Evolutionary conservation across 1,140 invertebrate species (phyloP).

Genomic region (Zaprionus taronus): DNA sequence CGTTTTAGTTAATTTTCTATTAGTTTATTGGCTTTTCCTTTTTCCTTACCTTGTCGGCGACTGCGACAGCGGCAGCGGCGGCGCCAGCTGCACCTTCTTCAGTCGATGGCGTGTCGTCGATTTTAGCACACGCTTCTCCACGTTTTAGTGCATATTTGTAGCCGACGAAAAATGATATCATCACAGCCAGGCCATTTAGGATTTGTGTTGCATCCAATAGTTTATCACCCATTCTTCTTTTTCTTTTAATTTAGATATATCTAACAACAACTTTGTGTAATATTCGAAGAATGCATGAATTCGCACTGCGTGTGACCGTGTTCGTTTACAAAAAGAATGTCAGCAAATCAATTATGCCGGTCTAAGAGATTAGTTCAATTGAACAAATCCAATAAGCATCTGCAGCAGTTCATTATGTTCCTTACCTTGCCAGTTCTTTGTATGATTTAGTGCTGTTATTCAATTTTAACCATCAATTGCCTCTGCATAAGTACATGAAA

Average conservation of each 20-base stretch:
- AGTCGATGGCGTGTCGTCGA: constrained; percentile 34
- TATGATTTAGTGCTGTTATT: background rate
- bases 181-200: constrained; percentile 80
- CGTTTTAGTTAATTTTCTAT: background rate
- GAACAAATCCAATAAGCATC: background rate
- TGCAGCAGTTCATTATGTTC: background rate
- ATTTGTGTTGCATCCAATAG: constrained; percentile 79
- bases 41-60: constrained; percentile 57
- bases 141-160: constrained; percentile 81
- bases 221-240: constrained; percentile 70
- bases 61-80: constrained; percentile 8
- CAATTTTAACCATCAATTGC: background rate
- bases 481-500: background rate
- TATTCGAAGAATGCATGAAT: constrained; percentile 13
- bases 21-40: constrained; percentile 3
- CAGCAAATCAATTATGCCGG: constrained; percentile 4
- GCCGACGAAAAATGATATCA: constrained; percentile 83
- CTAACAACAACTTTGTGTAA: constrained; percentile 17
- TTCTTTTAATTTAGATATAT: constrained; percentile 28
- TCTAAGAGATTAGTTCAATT: background rate
- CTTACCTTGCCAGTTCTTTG: background rate
- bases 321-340: background rate
- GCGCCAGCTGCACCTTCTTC: constrained; percentile 31
- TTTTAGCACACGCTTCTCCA: constrained; percentile 56
- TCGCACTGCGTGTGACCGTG: constrained; percentile 15